phyloP scores from a whole-genome alignment of 2,113 vertebrate genomes.

The Siniperca chuatsi region DNA sequence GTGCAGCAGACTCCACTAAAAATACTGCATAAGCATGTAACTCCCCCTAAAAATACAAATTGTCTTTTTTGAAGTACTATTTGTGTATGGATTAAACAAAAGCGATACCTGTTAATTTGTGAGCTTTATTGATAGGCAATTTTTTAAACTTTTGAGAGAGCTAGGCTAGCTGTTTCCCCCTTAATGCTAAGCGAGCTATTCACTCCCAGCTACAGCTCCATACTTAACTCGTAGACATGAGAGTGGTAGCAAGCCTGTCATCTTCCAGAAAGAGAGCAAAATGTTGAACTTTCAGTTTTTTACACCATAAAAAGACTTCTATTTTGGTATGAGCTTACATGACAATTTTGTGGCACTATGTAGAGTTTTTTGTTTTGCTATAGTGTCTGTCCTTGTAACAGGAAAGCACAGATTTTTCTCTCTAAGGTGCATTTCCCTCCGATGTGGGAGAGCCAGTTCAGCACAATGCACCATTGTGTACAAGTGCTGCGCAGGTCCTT shows the following conservation, averaged over 20 bases:
- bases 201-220: background rate
- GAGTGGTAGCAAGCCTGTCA: background rate
- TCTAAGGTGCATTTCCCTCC: conserved; percentile 47
- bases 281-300: background rate
- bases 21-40: too few relatives aligned
- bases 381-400: conserved; percentile 5
- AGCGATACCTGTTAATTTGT: background rate
- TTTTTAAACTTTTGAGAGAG: background rate
- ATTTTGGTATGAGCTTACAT: background rate
- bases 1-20: background rate
- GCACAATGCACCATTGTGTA: conserved; percentile 70
- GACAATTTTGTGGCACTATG: background rate
- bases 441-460: conserved; percentile 25
- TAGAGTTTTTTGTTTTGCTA: background rate
- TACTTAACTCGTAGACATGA: background rate
- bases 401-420: conserved; percentile 31
- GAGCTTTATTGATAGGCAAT: background rate
- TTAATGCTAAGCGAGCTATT: background rate
- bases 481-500: conserved; percentile 32
- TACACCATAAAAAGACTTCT: background rate
- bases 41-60: background rate
- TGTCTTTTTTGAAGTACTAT: background rate
- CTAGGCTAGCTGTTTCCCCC: background rate
- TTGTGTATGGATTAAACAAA: background rate
- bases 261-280: background rate